Percentiles rank a stretch among this genome's conserved stretches.
phyloP scores from a whole-genome alignment of 2,113 vertebrate species.

The Nibea coibor region DNA sequence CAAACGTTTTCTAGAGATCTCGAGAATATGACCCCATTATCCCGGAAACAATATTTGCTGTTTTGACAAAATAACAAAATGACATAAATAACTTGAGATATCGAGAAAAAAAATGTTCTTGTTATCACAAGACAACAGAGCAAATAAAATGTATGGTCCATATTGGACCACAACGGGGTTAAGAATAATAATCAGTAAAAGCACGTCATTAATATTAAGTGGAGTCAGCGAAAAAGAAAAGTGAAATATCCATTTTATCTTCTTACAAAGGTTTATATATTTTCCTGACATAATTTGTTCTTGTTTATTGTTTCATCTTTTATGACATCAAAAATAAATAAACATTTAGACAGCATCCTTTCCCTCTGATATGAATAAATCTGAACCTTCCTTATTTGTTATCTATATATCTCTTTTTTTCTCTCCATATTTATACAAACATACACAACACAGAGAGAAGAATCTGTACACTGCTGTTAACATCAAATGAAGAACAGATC shows the following conservation, averaged over 20 bases:
- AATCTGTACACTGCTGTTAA: constrained; percentile 83
- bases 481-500: constrained; percentile 78
- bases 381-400: constrained; percentile 80
- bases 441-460: constrained; percentile 83
- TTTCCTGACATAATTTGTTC: constrained; percentile 70
- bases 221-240: constrained; percentile 2
- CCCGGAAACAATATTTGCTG: too few species aligned
- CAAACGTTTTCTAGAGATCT: too few species aligned
- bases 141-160: too few species aligned
- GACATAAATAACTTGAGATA: too few species aligned
- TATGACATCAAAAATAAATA: constrained; percentile 88
- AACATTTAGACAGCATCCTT: constrained; percentile 82
- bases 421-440: constrained; percentile 65
- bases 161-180: too few species aligned
- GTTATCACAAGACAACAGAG: too few species aligned
- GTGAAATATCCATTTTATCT: constrained; percentile 23
- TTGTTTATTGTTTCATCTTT: constrained; percentile 75
- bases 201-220: neutral
- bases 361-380: constrained; percentile 73
- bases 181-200: neutral
- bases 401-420: constrained; percentile 67
- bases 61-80: too few species aligned
- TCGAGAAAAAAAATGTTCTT: too few species aligned
- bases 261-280: constrained; percentile 59
- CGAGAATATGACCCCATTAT: too few species aligned